Evolutionary conservation across 2,888 invertebrate species (phyloP).

Genomic region (Fissipunctia ypsillon): DNA sequence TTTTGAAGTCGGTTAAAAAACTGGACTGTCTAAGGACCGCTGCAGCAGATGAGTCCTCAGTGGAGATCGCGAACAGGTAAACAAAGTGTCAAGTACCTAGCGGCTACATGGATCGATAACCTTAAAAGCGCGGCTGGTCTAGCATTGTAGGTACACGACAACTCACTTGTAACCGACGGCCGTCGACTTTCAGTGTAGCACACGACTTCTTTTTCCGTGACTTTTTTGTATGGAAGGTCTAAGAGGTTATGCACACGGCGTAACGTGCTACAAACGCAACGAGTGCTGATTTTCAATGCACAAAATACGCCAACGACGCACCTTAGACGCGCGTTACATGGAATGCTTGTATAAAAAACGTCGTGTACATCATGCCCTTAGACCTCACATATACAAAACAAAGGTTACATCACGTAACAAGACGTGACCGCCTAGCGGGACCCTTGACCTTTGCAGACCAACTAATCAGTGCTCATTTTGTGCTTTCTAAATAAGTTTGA

Average conservation of each 20-base stretch:
- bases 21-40: neutral
- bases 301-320: neutral
- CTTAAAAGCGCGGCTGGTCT: neutral
- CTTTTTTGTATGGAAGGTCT: neutral
- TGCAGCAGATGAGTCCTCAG: neutral
- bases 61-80: neutral
- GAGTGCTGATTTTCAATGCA: neutral
- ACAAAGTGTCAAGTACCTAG: neutral
- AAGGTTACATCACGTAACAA: neutral
- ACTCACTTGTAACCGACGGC: neutral
- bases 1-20: no score
- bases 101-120: no score
- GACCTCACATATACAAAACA: neutral
- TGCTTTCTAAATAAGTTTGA: no score
- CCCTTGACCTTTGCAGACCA: no score
- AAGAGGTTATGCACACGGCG: no score
- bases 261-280: neutral
- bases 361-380: neutral
- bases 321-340: neutral
- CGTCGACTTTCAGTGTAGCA: neutral
- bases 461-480: no score
- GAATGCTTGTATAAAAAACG: no score
- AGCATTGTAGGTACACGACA: neutral
- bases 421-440: neutral
- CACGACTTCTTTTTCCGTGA: neutral